Evolutionary conservation across 2,888 invertebrate genomes (phyloP).

Genomic region (Lasiommata megera): DNA sequence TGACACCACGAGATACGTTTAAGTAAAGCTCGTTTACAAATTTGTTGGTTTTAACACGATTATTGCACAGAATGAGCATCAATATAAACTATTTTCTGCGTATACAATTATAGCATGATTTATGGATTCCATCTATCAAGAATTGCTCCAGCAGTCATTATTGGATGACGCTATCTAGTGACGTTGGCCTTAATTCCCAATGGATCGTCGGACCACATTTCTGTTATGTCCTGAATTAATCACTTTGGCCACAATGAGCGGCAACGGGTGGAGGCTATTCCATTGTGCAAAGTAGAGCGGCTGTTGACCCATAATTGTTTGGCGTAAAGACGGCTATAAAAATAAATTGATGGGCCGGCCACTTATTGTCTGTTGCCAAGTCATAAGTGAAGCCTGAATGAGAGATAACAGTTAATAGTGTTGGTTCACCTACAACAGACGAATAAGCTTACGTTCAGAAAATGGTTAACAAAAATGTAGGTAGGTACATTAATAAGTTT

Average conservation of each 20-base stretch:
- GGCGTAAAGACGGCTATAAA: slow-evolving; percentile 25
- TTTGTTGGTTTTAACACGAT: too few species aligned
- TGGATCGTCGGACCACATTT: slow-evolving; percentile 63
- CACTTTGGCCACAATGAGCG: slow-evolving; percentile 68
- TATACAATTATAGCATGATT: neutral
- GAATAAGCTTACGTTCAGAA: too few species aligned
- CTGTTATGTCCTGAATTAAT: slow-evolving; percentile 65
- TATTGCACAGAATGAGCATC: too few species aligned
- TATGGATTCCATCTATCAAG: neutral
- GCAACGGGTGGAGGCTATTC: slow-evolving; percentile 47
- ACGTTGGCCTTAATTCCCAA: slow-evolving; percentile 66
- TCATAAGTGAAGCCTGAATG: neutral
- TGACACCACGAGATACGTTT: too few species aligned
- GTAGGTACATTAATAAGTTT: too few species aligned
- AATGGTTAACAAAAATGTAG: too few species aligned
- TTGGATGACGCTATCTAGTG: slow-evolving; percentile 46
- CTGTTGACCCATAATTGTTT: slow-evolving; percentile 47
- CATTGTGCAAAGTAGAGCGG: slow-evolving; percentile 55
- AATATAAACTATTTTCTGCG: neutral
- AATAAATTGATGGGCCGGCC: slow-evolving; percentile 21
- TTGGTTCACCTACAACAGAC: too few species aligned
- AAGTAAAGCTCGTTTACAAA: too few species aligned
- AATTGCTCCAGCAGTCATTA: slow-evolving; percentile 25
- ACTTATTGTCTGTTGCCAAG: neutral
- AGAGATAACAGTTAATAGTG: too few species aligned